Evolutionary conservation across 2,113 vertebrate species (phyloP), one percentile per base, ranked within the genome.

Genomic region (Cyprinus carpio): DNA sequence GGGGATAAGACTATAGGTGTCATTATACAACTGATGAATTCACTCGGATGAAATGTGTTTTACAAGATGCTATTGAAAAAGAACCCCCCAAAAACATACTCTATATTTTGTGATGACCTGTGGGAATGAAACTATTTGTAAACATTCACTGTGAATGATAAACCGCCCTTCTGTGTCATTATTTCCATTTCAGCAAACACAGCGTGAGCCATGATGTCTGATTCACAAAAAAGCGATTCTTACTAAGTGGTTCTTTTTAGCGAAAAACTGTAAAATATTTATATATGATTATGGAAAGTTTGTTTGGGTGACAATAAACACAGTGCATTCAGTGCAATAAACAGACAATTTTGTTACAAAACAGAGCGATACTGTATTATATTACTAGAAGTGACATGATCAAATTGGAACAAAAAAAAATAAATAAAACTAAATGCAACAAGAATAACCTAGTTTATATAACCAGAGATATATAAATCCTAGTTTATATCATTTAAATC

Each of bases 61-160:
- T 75, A 49, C 6, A 29, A 9, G 49, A 43, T 25, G 12, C 31
- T 25, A 43, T 43, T 64, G 13, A 43, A 43, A 80, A 27, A 18
- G 18, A 64, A n/a, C n/a, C n/a, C n/a, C n/a, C n/a, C n/a, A 4
- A 37, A 80, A 40, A 62, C 7, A 1, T 3, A 43, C 6, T 46
- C 54, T 64, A 62, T n/a, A 34, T 60, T 80, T 64, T 46, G 37
- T 5, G 12, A 27, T 64, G 77, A 64, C 58, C 54, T 58, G 20
- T 54, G 75, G 62, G 20, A 46, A 62, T 64, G n/a, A 64, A 46
- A 80, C 34, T 2, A 40, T 25, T 27, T 62, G 2, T 10, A 64
- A 80, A 64, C 34, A 80, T 34, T 54, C 18, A 37, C 20, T 60
- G 29, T 62, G 9, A 76, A 76, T 76, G 58, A 62, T 80, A 46